Base-by-base conservation (phyloP, 2,888 invertebrate genomes). In the Acronicta leporina region DNA sequence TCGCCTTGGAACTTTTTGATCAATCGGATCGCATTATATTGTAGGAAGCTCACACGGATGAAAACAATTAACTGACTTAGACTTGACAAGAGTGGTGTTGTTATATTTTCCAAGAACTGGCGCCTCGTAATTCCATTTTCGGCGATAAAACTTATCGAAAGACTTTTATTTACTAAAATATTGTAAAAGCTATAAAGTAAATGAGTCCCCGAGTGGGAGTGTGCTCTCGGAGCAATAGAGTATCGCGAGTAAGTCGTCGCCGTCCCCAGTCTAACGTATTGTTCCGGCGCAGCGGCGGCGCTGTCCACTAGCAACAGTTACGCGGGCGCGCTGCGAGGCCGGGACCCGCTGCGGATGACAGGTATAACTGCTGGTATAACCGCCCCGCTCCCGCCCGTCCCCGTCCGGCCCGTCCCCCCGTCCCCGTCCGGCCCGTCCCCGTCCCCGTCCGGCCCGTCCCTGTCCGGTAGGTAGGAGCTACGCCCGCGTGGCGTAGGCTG, bases 311-410 rank as follows among this genome's bases (percentile, higher is more conserved):
- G 88, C 90, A 90, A 90, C 92, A 96, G 97, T 95, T 98, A 98
- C 96, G 98, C 98, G 93, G 97, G 97, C 95, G 97, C 97, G 94
- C 96, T 98, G 95, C 97, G 97, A 94, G 98, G 98, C 92, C 96
- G 97, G 77, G 96, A 96, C 93, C 96, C 96, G 93, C 96, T 96
- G 95, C 95, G 95, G 95, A 97, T 98, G 97, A 97, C 98, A 97
- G 98, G 98, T 98, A 97, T 4, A 20, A 20, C 96, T 95, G 95
- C 54, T 75, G 72, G 74, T 64, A 65, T 59, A 78, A 43, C 59
- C 53, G 49, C 62, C 62, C 38, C 62, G 42, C 58, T 48, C 63
- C 35, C 27, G 46, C 60, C 55, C 70, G 51, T 55, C 46, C 63
- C 49, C 63, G 64, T 30, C 44, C 47, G 43, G 16, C 30, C 48